Conservation (phyloP, 2,113 vertebrate genomes). For the Erythrocebus patas region DNA sequence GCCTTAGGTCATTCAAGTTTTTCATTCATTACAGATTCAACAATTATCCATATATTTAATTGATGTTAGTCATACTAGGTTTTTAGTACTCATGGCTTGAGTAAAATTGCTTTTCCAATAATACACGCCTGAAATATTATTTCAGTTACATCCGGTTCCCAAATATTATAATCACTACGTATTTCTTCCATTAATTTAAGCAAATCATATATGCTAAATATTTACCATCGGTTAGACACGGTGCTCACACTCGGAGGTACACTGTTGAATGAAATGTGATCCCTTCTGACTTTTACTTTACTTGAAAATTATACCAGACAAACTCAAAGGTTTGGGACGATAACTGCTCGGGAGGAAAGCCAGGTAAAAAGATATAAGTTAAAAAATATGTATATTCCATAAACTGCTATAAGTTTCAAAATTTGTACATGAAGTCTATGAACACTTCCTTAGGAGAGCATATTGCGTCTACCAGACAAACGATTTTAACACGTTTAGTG, state of each 20-base stretch:
- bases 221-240: background rate
- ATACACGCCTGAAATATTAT: background rate
- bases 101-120: slow-evolving; percentile 8
- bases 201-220: background rate
- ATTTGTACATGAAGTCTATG: background rate
- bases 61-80: background rate
- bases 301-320: slow-evolving; percentile 11
- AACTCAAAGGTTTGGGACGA: background rate
- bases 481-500: background rate
- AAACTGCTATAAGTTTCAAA: background rate
- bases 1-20: background rate
- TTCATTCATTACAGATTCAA: slow-evolving; percentile 22
- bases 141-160: background rate
- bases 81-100: background rate
- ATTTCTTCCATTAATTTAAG: background rate
- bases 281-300: background rate
- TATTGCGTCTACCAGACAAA: background rate
- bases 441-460: background rate
- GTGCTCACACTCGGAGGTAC: background rate
- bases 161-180: background rate
- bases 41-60: slow-evolving; percentile 23
- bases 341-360: background rate
- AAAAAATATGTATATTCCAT: background rate
- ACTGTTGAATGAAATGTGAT: background rate
- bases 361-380: background rate